Conservation (phyloP, 2,888 invertebrate genomes). For the Apamea anceps region DNA sequence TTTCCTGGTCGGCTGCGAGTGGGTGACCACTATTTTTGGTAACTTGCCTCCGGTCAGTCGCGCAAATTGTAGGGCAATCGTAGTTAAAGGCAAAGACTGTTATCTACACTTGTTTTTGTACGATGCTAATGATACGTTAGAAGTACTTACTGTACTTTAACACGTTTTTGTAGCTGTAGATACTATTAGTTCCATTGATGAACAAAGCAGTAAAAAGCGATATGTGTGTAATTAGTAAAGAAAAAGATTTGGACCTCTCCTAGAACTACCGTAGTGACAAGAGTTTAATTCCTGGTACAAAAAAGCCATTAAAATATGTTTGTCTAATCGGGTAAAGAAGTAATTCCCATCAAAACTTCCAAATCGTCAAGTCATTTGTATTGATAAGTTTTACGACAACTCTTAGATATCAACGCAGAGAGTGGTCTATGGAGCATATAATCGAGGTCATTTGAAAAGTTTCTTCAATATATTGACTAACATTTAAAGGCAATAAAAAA, state of each 20-base stretch:
- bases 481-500: slow-evolving; percentile 38
- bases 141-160: slow-evolving; percentile 43
- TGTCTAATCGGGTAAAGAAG: slow-evolving; percentile 29
- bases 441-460: slow-evolving; percentile 41
- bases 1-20: slow-evolving; percentile 79
- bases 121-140: slow-evolving; percentile 55
- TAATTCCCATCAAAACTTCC: slow-evolving; percentile 30
- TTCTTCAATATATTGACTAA: slow-evolving; percentile 29
- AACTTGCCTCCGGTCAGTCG: slow-evolving; percentile 75
- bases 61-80: slow-evolving; percentile 71
- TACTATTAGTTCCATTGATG: slow-evolving; percentile 15
- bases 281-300: neutral
- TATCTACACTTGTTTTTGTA: slow-evolving; percentile 52
- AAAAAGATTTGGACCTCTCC: neutral
- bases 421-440: slow-evolving; percentile 27
- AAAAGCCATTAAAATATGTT: slow-evolving; percentile 26
- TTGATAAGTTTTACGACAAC: slow-evolving; percentile 60
- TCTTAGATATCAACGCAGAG: no score
- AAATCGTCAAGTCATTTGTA: slow-evolving; percentile 58
- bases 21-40: slow-evolving; percentile 82
- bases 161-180: neutral
- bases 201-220: neutral
- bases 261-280: neutral
- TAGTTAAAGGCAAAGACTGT: slow-evolving; percentile 63
- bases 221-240: neutral